Base-by-base conservation (phyloP, 2,888 invertebrate species). In the Lepidonotus clava region DNA sequence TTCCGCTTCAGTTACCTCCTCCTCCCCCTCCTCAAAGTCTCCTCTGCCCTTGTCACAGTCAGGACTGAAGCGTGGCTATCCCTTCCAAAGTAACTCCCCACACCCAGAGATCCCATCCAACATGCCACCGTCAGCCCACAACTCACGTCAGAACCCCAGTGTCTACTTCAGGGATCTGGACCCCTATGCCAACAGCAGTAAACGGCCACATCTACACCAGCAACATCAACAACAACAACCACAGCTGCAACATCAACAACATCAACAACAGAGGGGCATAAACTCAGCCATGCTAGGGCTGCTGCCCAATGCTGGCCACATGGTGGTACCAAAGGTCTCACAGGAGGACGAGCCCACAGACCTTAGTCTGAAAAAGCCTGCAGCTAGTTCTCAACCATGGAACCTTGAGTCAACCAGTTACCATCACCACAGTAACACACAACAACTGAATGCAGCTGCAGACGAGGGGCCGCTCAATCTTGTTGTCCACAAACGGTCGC, bases 291-390 rank as follows among this genome's bases (percentile, higher is more conserved):
- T 46, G 80, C 28, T 46, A 1, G 14, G 41, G 36, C 36, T 38
- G 71, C 4, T 2, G 38, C 83, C 32, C 32, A 32, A 34, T 24
- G 38, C 24, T 21, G 38, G 53, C 36, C 56, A 32, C 32, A 24
- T 24, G 21, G 28, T 53, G 41, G n/a, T 32, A 56, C 40, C 84
- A 40, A 6, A 84, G 18, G 40, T 40, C 5, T 6, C 40, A 2
- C n/a, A n/a, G n/a, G 84, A 56, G 8, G 91, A 91, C 46, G 87
- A 90, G 77, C 91, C 91, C 11, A 87, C 88, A 38, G 92, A 92
- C 85, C 88, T 91, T 40, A 92, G 92, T 88, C 91, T 92, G 91
- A 92, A 91, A 87, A 91, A 40, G n/a, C 83, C 18, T 36, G 56
- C 18, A 18, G n/a, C 46, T 6, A 34, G 18, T 18, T 34, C 67